Evolutionary conservation across 64 coral and sea anemone species (phyloP), one percentile per base, ranked within the genome.

Genomic region (Pocillopora damicornis): DNA sequence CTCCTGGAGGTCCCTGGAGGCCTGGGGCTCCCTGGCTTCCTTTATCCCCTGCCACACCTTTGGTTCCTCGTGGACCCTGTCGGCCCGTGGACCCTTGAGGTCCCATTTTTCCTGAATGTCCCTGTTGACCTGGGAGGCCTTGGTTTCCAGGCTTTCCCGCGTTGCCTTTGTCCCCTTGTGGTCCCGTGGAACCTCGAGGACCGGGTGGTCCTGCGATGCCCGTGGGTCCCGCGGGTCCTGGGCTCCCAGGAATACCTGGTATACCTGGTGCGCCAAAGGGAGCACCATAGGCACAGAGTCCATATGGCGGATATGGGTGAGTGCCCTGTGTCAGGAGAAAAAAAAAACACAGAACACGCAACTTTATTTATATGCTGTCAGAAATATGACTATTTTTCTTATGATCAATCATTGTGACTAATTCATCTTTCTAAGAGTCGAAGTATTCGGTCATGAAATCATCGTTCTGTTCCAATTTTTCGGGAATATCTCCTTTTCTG

Each of bases 221-320:
- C 7, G 76, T n/a, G 22, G 56, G 76, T 59, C 76, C 45, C 56
- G 76, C 18, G 76, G 56, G 42, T 78, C 76, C 76, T 17, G 76
- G 76, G 20, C 9, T 78, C 59, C 76, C 76, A 11, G 76, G 56
- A 3, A 78, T 78, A 8, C 76, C 76, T 78, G 76, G 76, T 22
- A 78, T 78, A 59, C 76, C 76, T 26, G 76, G 76, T 22, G 76
- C 76, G 56, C 76, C 38, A 9, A 76, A 56, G 11, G 36, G 51
- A 12, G 36, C 75, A 76, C 35, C 35, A 38, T 76, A 38, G 51
- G 36, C 75, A 76, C 35, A 76, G 9, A 37, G 37, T 18, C 74
- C 37, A 51, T 76, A 42, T 1, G 74, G 36, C 16, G 74, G 36
- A 12, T 15, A 37, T 37, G 37, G 74, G 0, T 76, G 74, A 42